Conservation (phyloP, 2,113 vertebrate genomes). For the Ardeotis arabs region DNA sequence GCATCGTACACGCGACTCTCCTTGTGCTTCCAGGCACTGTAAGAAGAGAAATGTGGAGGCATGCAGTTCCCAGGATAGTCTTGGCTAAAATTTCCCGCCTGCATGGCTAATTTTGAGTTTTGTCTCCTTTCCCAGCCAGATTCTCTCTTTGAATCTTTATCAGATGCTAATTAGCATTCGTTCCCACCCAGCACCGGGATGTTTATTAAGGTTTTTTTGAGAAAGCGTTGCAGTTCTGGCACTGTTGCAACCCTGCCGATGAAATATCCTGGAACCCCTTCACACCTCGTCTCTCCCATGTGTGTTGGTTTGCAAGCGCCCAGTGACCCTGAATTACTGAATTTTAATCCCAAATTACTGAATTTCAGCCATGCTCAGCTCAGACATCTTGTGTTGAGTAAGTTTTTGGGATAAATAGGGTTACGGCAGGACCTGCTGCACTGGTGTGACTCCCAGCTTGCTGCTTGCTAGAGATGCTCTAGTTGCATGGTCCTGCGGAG, state of each 20-base stretch:
- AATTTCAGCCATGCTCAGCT: neutral
- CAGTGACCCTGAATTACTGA: neutral
- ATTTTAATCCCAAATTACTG: neutral
- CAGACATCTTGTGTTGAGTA: neutral
- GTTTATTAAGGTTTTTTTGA: neutral
- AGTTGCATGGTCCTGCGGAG: neutral
- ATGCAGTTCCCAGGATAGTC: slow-evolving; percentile 43
- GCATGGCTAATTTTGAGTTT: neutral
- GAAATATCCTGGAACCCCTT: neutral
- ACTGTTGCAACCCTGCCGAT: fast-evolving
- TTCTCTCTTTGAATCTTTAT: slow-evolving; percentile 33
- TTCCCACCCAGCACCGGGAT: slow-evolving; percentile 9
- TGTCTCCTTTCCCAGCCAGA: slow-evolving; percentile 43
- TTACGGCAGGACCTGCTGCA: neutral
- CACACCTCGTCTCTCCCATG: neutral
- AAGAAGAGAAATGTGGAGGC: slow-evolving; percentile 54
- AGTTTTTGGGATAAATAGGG: neutral
- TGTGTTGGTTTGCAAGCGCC: neutral
- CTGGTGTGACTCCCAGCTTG: neutral
- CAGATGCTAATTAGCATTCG: slow-evolving; percentile 34
- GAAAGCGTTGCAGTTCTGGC: neutral
- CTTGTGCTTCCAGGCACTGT: slow-evolving; percentile 33
- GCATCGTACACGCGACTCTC: neutral
- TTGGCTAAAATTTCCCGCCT: slow-evolving; percentile 22
- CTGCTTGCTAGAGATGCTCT: neutral